Evolutionary conservation across 2,113 vertebrate genomes (phyloP).

Genomic region (Cairina moschata): DNA sequence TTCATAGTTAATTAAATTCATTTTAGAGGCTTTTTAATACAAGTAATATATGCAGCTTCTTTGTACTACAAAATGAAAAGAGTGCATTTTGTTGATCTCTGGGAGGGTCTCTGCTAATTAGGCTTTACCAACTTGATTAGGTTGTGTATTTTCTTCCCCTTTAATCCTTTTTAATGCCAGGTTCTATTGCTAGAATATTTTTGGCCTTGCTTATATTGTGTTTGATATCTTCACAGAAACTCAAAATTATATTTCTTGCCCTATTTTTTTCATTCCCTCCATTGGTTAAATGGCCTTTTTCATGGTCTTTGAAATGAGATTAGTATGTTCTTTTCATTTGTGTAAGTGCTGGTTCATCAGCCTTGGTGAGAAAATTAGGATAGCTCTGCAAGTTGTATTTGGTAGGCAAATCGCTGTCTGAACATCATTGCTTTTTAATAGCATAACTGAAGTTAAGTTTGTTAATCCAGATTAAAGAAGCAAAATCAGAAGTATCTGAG

Average conservation of each 20-base stretch:
- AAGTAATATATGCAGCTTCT: slow-evolving; percentile 50
- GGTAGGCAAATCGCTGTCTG: slow-evolving; percentile 10
- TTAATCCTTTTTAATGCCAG: slow-evolving; percentile 45
- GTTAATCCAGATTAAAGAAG: slow-evolving; percentile 2
- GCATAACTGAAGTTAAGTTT: neutral
- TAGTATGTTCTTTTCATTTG: slow-evolving; percentile 32
- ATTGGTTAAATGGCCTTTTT: slow-evolving; percentile 16
- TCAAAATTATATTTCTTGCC: slow-evolving; percentile 29
- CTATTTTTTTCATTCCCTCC: neutral
- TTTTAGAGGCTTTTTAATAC: slow-evolving; percentile 55
- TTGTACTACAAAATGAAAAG: slow-evolving; percentile 54
- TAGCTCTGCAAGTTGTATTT: slow-evolving; percentile 3
- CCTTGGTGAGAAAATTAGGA: slow-evolving; percentile 26
- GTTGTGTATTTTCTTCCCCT: neutral
- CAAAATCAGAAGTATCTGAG: neutral
- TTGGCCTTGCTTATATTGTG: neutral
- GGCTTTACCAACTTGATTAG: slow-evolving; percentile 22
- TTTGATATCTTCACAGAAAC: slow-evolving; percentile 29
- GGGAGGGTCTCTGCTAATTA: slow-evolving; percentile 56
- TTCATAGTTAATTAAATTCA: slow-evolving; percentile 68
- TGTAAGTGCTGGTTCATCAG: slow-evolving; percentile 33
- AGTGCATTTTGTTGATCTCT: slow-evolving; percentile 53
- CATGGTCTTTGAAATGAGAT: slow-evolving; percentile 33
- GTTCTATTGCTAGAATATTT: slow-evolving; percentile 9
- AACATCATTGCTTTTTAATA: neutral